These are phyloP conservation scores for Diabrotica virgifera DNA, from an alignment of 1,140 invertebrate species.

Conservation along the genomic window DNA sequence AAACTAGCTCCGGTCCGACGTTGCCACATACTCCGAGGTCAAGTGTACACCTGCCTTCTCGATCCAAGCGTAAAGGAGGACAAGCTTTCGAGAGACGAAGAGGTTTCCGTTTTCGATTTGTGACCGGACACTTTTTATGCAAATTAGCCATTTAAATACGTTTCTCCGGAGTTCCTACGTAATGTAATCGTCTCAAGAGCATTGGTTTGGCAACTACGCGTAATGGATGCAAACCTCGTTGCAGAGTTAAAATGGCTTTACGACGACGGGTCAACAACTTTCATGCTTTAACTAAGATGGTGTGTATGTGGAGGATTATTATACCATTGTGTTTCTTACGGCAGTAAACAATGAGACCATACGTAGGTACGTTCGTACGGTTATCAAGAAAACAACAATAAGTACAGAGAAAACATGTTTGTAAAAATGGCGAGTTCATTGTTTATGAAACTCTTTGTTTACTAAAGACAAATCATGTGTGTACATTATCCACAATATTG, in stretches of 20 bases:
- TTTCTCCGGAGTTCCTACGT: neutral
- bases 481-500: too few species aligned
- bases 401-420: too few species aligned
- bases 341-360: too few species aligned
- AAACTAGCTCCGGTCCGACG: constrained; percentile 11
- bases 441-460: too few species aligned
- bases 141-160: constrained; percentile 12
- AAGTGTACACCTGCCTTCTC: constrained; percentile 15
- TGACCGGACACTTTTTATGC: constrained; percentile 10
- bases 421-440: too few species aligned
- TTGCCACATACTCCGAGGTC: constrained; percentile 15
- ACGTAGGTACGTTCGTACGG: too few species aligned
- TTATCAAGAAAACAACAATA: too few species aligned
- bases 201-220: constrained; percentile 9
- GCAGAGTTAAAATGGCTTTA: constrained; percentile 6
- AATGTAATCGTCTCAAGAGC: neutral
- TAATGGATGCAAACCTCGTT: constrained; percentile 8
- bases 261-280: constrained; percentile 16
- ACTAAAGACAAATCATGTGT: too few species aligned
- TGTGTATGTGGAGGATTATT: too few species aligned
- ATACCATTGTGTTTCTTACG: too few species aligned
- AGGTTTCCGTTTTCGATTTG: constrained; percentile 1
- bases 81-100: constrained; percentile 7
- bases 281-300: neutral
- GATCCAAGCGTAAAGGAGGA: neutral